These are phyloP conservation scores for Cosmopolites sordidus DNA, from an alignment of 2,888 invertebrate genomes.

Conservation along the genomic window DNA sequence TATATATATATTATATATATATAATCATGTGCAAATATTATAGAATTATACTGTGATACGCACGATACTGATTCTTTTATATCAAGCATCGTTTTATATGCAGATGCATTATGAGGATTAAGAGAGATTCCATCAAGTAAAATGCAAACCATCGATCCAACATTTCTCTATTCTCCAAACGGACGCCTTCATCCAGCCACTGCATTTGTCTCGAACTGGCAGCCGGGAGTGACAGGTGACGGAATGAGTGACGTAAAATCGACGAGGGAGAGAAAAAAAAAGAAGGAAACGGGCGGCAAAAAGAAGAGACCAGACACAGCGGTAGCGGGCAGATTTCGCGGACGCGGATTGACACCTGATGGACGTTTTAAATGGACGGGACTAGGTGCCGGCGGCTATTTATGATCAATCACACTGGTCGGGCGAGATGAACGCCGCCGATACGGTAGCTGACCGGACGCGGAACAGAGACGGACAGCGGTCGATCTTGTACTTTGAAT, in stretches of 20 bases:
- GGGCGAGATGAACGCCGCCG: constrained; percentile 15
- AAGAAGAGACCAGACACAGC: constrained; percentile 2
- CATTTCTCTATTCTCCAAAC: too few species aligned
- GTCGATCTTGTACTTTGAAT: background rate
- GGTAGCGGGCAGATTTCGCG: constrained; percentile 22
- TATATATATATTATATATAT: too few species aligned
- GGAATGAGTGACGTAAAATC: constrained; percentile 34
- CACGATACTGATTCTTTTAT: too few species aligned
- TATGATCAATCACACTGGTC: constrained; percentile 24
- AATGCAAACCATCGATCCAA: too few species aligned
- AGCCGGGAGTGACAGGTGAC: constrained; percentile 34
- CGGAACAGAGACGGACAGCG: background rate
- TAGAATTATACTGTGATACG: too few species aligned
- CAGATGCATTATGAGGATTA: too few species aligned
- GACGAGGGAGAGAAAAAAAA: constrained; percentile 13
- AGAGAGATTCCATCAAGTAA: too few species aligned
- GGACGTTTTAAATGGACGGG: constrained; percentile 23
- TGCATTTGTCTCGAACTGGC: constrained; percentile 22
- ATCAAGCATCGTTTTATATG: too few species aligned
- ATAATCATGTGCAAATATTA: too few species aligned
- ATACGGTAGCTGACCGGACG: background rate
- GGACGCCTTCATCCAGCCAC: too few species aligned
- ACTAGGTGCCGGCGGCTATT: constrained; percentile 16
- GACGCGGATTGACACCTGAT: constrained; percentile 28
- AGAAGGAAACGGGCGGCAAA: constrained; percentile 2